Conservation (phyloP, 2,113 vertebrate species). For the Oreochromis spilurus region DNA sequence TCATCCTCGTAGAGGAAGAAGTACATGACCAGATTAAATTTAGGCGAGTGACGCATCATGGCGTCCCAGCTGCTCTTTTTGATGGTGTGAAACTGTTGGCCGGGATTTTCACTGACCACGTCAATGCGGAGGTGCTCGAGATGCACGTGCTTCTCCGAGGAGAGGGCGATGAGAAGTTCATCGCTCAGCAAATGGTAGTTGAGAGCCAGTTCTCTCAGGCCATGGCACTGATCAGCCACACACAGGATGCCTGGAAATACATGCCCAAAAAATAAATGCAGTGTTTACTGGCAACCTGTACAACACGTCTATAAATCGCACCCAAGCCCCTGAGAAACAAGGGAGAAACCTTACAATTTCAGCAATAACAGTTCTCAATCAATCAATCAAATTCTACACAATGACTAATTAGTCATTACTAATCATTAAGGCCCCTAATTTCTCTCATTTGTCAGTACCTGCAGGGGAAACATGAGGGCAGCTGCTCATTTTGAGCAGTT, state of each 20-base stretch:
- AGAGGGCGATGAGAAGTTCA: conserved; percentile 88
- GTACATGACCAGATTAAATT: conserved; percentile 97
- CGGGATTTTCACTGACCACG: conserved; percentile 91
- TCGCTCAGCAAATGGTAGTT: conserved; percentile 92
- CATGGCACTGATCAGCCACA: conserved; percentile 92
- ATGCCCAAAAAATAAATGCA: background rate
- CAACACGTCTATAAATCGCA: background rate
- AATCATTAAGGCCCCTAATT: background rate
- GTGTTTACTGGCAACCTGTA: background rate
- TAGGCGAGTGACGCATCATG: conserved; percentile 92
- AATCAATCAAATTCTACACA: background rate
- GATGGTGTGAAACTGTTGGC: conserved; percentile 91
- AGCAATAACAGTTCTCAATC: background rate
- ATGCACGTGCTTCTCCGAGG: conserved; percentile 91
- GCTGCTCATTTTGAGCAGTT: conserved; percentile 94
- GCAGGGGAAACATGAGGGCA: conserved; percentile 77
- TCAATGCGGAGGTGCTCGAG: conserved; percentile 96
- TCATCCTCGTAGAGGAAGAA: conserved; percentile 97
- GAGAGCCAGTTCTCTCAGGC: conserved; percentile 89
- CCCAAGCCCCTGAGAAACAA: background rate
- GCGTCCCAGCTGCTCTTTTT: conserved; percentile 98
- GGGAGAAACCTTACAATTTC: background rate
- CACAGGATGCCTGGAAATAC: conserved; percentile 59
- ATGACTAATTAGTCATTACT: background rate
- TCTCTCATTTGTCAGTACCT: conserved; percentile 40